A percentile compares a stretch with the other conserved stretches of the same genome.
Conservation (phyloP, 2,888 invertebrate genomes). For the Limnephilus auricula region DNA sequence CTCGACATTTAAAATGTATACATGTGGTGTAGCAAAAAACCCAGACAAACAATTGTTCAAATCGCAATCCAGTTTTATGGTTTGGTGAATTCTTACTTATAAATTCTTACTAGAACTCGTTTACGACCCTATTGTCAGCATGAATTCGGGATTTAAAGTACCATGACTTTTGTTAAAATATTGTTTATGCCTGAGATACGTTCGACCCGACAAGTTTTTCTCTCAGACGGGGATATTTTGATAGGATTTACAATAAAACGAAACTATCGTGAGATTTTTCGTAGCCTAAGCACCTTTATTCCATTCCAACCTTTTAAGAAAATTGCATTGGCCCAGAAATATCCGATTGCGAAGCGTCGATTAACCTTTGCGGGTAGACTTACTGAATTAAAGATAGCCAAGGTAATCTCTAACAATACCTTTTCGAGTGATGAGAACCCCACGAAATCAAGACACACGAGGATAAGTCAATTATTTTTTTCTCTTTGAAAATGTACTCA, state of each 20-base stretch:
- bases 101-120: too few relatives aligned
- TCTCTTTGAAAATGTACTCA: neutral
- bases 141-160: neutral
- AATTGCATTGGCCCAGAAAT: slow-evolving; percentile 2
- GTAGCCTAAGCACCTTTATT: neutral
- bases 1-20: neutral
- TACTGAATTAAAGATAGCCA: neutral
- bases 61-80: neutral
- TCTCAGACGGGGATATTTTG: neutral
- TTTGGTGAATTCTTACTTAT: neutral
- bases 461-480: neutral
- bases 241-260: neutral
- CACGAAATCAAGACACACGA: neutral
- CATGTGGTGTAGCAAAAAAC: neutral
- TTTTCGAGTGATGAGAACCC: neutral
- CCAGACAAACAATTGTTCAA: neutral
- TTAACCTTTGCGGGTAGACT: neutral
- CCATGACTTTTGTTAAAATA: neutral
- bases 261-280: neutral
- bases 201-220: neutral
- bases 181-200: neutral
- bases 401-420: neutral
- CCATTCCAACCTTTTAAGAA: neutral
- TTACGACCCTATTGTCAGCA: neutral
- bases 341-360: neutral